A percentile compares a stretch with the other conserved stretches of the same genome.
These are phyloP conservation scores for Dromiciops gliroides DNA, from an alignment of 2,113 vertebrate species.

Conservation along the genomic window DNA sequence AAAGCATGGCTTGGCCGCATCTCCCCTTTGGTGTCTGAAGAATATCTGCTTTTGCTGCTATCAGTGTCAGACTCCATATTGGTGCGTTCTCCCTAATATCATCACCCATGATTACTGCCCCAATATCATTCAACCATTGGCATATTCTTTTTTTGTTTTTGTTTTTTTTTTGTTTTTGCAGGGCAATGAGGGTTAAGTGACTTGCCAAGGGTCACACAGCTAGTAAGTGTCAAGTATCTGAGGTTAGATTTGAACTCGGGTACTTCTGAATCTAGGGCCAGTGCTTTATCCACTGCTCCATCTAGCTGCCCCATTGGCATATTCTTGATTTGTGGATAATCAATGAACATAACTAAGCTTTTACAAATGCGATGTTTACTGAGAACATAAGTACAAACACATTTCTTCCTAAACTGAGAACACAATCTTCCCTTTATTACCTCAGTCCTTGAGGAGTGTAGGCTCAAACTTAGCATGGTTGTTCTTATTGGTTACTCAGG, in stretches of 20 bases:
- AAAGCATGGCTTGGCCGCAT: not conserved
- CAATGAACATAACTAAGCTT: not conserved
- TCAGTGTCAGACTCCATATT: not conserved
- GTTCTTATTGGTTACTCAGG: not conserved
- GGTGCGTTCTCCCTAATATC: not conserved
- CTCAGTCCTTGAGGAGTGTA: not conserved
- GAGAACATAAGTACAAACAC: not conserved
- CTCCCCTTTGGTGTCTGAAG: not conserved
- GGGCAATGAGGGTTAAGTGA: no score
- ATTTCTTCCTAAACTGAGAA: not conserved
- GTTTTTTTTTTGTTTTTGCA: no score
- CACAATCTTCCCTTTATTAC: not conserved
- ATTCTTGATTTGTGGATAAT: not conserved
- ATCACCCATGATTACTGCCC: not conserved
- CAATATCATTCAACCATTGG: not conserved
- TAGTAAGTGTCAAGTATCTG: no score
- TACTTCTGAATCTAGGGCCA: no score
- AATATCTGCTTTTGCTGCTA: not conserved
- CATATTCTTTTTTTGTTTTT: not conserved
- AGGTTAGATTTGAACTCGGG: no score
- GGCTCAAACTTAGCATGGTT: not conserved
- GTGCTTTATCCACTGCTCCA: no score
- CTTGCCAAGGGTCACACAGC: no score
- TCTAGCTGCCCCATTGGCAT: not conserved
- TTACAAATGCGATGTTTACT: not conserved